Conservation (phyloP, 2,797 vertebrate genomes). For the Natrix natrix region DNA sequence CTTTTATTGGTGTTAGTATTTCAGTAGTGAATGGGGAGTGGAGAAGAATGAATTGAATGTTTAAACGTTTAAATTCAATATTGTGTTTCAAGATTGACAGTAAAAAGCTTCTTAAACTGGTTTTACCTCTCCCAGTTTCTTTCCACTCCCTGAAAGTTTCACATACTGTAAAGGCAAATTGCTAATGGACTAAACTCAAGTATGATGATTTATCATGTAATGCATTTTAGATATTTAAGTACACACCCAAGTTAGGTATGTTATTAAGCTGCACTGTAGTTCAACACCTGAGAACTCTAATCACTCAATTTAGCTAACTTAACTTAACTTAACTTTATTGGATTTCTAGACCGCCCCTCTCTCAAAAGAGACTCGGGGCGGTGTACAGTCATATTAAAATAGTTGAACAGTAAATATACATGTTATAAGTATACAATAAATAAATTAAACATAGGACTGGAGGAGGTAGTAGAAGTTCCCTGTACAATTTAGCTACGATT, state of each 20-base stretch:
- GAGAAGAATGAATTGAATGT: neutral
- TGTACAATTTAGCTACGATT: neutral
- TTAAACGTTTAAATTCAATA: neutral
- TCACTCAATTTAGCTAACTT: neutral
- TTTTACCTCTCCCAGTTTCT: slow-evolving; percentile 56
- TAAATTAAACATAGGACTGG: too few relatives aligned
- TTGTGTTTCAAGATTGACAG: neutral
- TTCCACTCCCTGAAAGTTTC: slow-evolving; percentile 56
- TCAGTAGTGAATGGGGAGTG: neutral
- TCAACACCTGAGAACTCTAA: slow-evolving; percentile 9
- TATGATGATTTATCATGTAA: slow-evolving; percentile 53
- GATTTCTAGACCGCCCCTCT: too few relatives aligned
- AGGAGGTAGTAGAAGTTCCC: too few relatives aligned
- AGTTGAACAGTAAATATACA: too few relatives aligned
- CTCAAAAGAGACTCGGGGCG: too few relatives aligned
- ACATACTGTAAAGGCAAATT: slow-evolving; percentile 51
- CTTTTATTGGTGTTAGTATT: neutral
- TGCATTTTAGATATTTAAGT: slow-evolving; percentile 41
- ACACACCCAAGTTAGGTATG: slow-evolving; percentile 51
- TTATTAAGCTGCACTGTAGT: slow-evolving; percentile 40
- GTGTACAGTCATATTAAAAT: too few relatives aligned
- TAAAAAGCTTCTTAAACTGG: slow-evolving; percentile 55
- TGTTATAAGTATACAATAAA: too few relatives aligned
- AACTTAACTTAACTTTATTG: too few relatives aligned
- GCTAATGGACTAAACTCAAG: slow-evolving; percentile 66